phyloP scores from a whole-genome alignment of 2,797 vertebrate species.

The Myripristis murdjan region DNA sequence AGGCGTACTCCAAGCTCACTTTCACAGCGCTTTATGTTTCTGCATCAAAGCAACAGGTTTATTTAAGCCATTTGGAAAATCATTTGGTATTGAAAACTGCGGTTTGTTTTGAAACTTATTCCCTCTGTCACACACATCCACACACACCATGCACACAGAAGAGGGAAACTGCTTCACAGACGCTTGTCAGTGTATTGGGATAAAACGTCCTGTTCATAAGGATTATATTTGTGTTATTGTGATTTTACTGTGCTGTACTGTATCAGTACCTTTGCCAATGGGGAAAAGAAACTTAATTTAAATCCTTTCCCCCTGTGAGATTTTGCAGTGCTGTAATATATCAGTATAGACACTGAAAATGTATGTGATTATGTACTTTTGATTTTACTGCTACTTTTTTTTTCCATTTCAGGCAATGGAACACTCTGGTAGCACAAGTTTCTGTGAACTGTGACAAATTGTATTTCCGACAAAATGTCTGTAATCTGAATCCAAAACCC shows the following conservation, averaged over 20 bases:
- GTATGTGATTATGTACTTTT: conserved; percentile 14
- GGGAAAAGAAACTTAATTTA: conserved; percentile 14
- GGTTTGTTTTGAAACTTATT: background rate
- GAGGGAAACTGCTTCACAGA: background rate
- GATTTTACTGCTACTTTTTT: background rate
- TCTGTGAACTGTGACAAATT: conserved; percentile 4
- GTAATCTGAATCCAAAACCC: background rate
- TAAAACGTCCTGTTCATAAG: conserved; percentile 17
- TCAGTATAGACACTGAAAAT: conserved; percentile 33
- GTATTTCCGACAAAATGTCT: background rate
- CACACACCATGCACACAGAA: background rate
- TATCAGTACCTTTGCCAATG: conserved; percentile 64
- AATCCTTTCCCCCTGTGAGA: conserved; percentile 20
- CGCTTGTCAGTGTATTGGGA: conserved; percentile 2
- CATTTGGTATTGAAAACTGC: conserved; percentile 1
- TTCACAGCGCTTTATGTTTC: background rate
- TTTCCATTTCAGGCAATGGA: conserved; percentile 3
- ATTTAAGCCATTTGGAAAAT: background rate
- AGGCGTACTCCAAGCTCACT: background rate
- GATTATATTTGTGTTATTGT: conserved; percentile 10
- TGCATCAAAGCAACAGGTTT: background rate
- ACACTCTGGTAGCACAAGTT: background rate
- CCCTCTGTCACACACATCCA: background rate
- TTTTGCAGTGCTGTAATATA: conserved; percentile 27
- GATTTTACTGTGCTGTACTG: conserved; percentile 59